Percentiles rank a stretch among this genome's conserved stretches.
Evolutionary conservation across 2,113 vertebrate species (phyloP).

Genomic region (Perccottus glenii): DNA sequence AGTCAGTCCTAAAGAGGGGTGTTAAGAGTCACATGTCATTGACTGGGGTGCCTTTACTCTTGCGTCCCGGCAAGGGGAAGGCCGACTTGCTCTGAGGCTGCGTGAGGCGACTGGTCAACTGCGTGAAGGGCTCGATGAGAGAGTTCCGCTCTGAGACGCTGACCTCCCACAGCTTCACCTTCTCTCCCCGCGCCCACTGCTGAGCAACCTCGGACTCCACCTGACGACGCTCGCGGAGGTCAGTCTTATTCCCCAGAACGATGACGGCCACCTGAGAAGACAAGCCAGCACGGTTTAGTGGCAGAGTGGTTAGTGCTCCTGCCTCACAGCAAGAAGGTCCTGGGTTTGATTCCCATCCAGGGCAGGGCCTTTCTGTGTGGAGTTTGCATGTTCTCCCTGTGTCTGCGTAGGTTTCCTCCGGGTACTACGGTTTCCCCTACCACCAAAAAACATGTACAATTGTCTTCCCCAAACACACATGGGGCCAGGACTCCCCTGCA

Average conservation of each 20-base stretch:
- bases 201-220: slow-evolving; percentile 89
- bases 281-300: too few relatives aligned
- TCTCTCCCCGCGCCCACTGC: slow-evolving; percentile 90
- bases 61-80: slow-evolving; percentile 92
- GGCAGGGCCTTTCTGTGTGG: too few relatives aligned
- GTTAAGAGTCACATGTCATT: slow-evolving; percentile 80
- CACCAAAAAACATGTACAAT: too few relatives aligned
- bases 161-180: slow-evolving; percentile 95
- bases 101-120: slow-evolving; percentile 90
- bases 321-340: too few relatives aligned
- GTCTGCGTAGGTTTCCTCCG: too few relatives aligned
- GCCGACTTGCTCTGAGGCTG: slow-evolving; percentile 93
- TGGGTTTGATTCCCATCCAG: too few relatives aligned
- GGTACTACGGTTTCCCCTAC: too few relatives aligned
- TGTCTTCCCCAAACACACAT: too few relatives aligned
- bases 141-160: slow-evolving; percentile 87
- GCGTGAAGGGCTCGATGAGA: slow-evolving; percentile 90
- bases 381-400: too few relatives aligned
- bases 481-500: too few relatives aligned
- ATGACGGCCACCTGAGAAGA: slow-evolving; percentile 84
- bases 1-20: not conserved
- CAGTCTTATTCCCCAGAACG: slow-evolving; percentile 91
- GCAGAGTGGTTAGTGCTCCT: too few relatives aligned
- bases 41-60: slow-evolving; percentile 87
- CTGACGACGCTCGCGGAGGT: slow-evolving; percentile 87